Evolutionary conservation across 2,113 vertebrate genomes (phyloP).

Genomic region (Carassius carassius): DNA sequence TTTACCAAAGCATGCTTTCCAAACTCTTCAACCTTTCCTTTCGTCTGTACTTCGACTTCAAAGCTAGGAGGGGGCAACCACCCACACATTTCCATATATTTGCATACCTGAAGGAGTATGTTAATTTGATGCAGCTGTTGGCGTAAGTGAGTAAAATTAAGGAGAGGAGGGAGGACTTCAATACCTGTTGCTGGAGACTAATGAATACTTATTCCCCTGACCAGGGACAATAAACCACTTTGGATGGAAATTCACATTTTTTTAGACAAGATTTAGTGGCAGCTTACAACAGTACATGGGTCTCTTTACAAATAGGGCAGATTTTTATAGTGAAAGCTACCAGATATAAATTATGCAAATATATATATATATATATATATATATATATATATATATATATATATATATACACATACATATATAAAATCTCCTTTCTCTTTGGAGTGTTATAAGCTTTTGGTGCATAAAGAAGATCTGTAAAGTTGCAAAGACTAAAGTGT

Average conservation of each 20-base stretch:
- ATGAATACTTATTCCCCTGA: background rate
- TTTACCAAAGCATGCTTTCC: slow-evolving; percentile 20
- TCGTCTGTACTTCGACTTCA: slow-evolving; percentile 11
- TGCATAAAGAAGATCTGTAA: too few species aligned
- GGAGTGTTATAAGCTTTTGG: too few species aligned
- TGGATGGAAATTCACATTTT: background rate
- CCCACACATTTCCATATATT: slow-evolving; percentile 35
- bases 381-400: too few species aligned
- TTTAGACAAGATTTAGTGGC: background rate
- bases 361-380: too few species aligned
- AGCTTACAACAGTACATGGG: background rate
- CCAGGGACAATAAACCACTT: slow-evolving; percentile 7
- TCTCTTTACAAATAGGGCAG: background rate
- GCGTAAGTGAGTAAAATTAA: slow-evolving; percentile 25
- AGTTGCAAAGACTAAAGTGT: too few species aligned
- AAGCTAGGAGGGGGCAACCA: background rate
- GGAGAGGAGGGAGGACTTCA: slow-evolving; percentile 21
- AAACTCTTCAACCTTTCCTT: slow-evolving; percentile 19
- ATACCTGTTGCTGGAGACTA: slow-evolving; percentile 7
- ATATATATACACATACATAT: too few species aligned
- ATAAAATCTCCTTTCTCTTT: too few species aligned
- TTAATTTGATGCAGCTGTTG: slow-evolving; percentile 42
- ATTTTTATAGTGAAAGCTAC: background rate
- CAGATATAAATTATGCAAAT: background rate
- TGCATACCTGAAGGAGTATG: slow-evolving; percentile 41